Conservation (phyloP, 2,113 vertebrate species). For the Grus americana region DNA sequence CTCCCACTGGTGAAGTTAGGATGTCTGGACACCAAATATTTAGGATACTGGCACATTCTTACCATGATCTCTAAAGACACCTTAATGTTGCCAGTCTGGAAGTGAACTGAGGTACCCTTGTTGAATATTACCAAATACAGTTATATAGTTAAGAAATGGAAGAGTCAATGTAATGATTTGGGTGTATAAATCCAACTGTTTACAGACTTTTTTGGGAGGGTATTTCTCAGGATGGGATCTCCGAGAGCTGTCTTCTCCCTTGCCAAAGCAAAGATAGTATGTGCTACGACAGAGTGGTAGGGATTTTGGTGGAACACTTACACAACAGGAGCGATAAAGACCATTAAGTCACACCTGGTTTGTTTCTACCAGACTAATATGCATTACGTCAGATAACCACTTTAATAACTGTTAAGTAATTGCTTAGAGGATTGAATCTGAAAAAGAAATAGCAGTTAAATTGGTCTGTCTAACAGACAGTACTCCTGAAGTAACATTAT, state of each 20-base stretch:
- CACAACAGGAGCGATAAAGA: neutral
- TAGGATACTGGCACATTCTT: neutral
- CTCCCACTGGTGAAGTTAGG: neutral
- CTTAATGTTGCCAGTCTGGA: neutral
- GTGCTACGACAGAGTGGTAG: neutral
- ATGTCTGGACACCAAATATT: conserved; percentile 15
- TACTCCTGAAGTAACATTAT: neutral
- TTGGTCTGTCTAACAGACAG: neutral
- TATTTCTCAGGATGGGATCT: neutral
- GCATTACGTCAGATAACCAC: neutral
- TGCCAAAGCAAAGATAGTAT: neutral
- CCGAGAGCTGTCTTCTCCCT: neutral
- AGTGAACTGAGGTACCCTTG: neutral
- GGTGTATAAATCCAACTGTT: neutral
- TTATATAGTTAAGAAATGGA: neutral
- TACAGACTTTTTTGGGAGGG: neutral
- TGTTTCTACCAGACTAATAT: neutral
- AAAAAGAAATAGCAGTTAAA: neutral
- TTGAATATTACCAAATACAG: neutral
- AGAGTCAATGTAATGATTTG: neutral
- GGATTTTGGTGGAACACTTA: neutral
- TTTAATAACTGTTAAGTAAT: neutral
- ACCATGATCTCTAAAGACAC: neutral
- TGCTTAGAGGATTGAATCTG: neutral
- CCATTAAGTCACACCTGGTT: neutral